These are phyloP conservation scores for Mastigias papua DNA, from an alignment of 30 jellyfish, hydroid and myxozoan genomes.

Conservation along the genomic window DNA sequence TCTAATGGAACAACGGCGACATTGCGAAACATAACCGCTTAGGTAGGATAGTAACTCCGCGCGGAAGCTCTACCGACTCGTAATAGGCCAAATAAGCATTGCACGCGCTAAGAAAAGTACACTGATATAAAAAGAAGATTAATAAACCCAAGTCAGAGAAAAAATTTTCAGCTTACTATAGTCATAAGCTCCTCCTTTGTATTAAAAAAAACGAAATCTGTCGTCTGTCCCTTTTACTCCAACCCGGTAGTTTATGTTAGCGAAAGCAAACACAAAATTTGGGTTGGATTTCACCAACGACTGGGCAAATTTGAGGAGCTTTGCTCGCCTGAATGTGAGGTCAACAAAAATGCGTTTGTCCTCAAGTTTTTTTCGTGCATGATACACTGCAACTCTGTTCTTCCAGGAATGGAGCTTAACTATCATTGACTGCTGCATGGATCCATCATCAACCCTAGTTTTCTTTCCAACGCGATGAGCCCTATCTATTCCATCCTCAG, in stretches of 20 bases:
- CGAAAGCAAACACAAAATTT: too few relatives aligned
- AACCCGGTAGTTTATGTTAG: too few relatives aligned
- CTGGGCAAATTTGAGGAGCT: constrained; percentile 22
- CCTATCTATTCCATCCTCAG: constrained; percentile 28
- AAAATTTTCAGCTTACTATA: constrained; percentile 10
- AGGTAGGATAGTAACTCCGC: constrained; percentile 7
- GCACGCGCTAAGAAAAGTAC: background rate
- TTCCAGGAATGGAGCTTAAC: constrained; percentile 15
- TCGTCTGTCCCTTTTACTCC: constrained; percentile 14
- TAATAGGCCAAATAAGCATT: background rate
- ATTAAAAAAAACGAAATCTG: constrained; percentile 16
- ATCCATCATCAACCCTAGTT: constrained; percentile 17
- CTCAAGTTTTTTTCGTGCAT: constrained; percentile 31
- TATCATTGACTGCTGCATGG: constrained; percentile 15
- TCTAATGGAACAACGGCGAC: background rate
- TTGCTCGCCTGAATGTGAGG: constrained; percentile 36
- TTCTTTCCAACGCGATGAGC: constrained; percentile 36
- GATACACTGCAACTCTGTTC: constrained; percentile 21
- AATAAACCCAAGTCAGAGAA: background rate
- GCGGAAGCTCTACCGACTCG: constrained; percentile 16
- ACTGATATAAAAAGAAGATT: constrained; percentile 3
- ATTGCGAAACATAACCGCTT: background rate
- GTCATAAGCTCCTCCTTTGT: constrained; percentile 32
- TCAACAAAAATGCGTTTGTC: constrained; percentile 13
- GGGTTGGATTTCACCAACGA: constrained; percentile 9